Evolutionary conservation across 2,797 vertebrate species (phyloP).

Genomic region (Acanthis flammea): DNA sequence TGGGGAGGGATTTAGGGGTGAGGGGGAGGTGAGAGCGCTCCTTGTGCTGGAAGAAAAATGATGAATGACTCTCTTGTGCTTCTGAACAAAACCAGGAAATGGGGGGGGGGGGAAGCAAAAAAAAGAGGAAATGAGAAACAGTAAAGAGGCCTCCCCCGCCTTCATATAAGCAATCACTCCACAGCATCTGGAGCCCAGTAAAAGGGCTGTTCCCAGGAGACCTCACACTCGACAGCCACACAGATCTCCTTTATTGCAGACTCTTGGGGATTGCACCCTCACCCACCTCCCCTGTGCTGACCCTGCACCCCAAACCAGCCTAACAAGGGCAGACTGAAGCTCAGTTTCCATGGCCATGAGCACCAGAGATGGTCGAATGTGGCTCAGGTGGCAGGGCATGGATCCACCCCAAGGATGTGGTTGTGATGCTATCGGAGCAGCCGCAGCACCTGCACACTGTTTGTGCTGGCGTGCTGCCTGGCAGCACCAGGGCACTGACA

Average conservation of each 20-base stretch:
- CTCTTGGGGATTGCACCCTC: background rate
- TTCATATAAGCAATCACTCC: slow-evolving; percentile 62
- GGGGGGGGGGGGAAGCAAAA: background rate
- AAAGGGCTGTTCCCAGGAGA: slow-evolving; percentile 48
- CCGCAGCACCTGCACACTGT: background rate
- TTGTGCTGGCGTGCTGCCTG: background rate
- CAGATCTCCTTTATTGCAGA: slow-evolving; percentile 32
- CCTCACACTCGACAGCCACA: slow-evolving; percentile 9
- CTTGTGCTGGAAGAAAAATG: slow-evolving; percentile 67
- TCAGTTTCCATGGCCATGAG: background rate
- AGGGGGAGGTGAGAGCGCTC: slow-evolving; percentile 64
- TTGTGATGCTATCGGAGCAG: background rate
- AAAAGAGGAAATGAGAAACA: slow-evolving; percentile 68
- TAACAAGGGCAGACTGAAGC: background rate
- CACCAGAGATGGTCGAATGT: background rate
- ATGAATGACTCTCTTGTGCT: slow-evolving; percentile 67
- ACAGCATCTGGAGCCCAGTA: slow-evolving; percentile 61
- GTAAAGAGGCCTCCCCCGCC: slow-evolving; percentile 50
- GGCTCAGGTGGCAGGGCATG: rapidly evolving
- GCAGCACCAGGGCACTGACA: background rate
- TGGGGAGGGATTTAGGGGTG: slow-evolving; percentile 65
- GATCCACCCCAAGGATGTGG: background rate
- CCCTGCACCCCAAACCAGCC: background rate
- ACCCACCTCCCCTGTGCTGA: background rate
- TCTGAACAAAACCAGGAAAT: slow-evolving; percentile 68